Base-by-base conservation (phyloP, 2,888 invertebrate genomes). In the Cheilosia variabilis region DNA sequence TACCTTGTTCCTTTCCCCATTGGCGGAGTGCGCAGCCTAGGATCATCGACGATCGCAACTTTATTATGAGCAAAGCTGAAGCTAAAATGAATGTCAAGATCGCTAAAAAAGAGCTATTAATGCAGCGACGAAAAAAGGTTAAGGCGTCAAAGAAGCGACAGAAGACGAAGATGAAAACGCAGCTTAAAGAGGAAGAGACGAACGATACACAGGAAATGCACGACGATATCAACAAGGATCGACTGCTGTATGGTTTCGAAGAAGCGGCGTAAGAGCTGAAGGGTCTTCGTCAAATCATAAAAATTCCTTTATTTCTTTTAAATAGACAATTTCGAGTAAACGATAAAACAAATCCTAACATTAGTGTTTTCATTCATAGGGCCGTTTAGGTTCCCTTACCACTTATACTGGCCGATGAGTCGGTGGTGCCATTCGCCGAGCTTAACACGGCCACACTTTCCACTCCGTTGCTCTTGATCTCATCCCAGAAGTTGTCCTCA, bases 1-100 rank as follows among this genome's bases (percentile, higher is more conserved):
- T 91, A 41, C 92, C 91, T 0, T 89, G 89, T 15, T 62, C 89
- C 0, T 92, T 92, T 75, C 88, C 88, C 37, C 87, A 69, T 31
- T 68, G 75, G 53, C 24, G 34, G 0, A 43, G 45, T 9, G 2
- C 10, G 0, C 22, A 60, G n/a, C 1, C 52, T 0, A 58, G 17
- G 22, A 17, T 81, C 6, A 77, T 87, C 1, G 80, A 87, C 10
- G 87, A 87, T 34, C 62, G 58, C 0, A 2, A 17, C 1, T 82
- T 71, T 5, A 76, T 86, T n/a, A 27, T 45, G 4, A 58, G 63
- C 17, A 13, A 77, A 73, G 57, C 31, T 41, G 0, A 43, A 69
- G 22, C 24, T 31, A 22, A 81, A 68, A 37, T n/a, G 2, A 45
- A 81, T 9, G 5, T 52, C 0, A 6, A 17, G 0, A 19, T 7